phyloP scores from a whole-genome alignment of 2,888 invertebrate species.

The Phaonia tiefii region DNA sequence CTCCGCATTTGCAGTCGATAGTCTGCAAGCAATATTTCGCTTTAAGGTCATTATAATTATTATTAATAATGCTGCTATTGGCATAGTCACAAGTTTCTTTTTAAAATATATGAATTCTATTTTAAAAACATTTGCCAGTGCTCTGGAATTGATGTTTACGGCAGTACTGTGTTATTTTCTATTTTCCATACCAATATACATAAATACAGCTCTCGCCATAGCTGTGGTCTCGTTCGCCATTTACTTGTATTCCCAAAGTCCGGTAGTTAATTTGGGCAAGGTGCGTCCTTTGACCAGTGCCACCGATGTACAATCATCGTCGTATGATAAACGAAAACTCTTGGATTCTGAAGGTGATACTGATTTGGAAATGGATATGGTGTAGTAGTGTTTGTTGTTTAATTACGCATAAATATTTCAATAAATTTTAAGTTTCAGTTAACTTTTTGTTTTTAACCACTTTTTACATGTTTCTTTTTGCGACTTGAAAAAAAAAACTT shows the following conservation, averaged over 20 bases:
- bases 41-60: conserved; percentile 90
- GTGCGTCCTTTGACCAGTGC: conserved; percentile 71
- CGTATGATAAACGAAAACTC: conserved; percentile 71
- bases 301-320: conserved; percentile 65
- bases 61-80: conserved; percentile 93
- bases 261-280: conserved; percentile 85
- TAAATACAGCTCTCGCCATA: conserved; percentile 91
- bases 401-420: conserved; percentile 1
- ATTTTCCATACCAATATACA: conserved; percentile 91
- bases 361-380: conserved; percentile 77
- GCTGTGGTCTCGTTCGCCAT: conserved; percentile 91
- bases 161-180: conserved; percentile 92
- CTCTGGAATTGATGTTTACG: conserved; percentile 93
- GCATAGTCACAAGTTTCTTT: conserved; percentile 96
- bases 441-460: conserved; percentile 5
- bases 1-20: conserved; percentile 83
- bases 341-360: conserved; percentile 74
- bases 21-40: conserved; percentile 83
- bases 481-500: neutral
- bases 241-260: conserved; percentile 93
- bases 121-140: conserved; percentile 96
- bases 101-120: conserved; percentile 96
- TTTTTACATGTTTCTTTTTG: neutral
- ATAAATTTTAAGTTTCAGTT: neutral
- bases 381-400: conserved; percentile 68